Conservation (phyloP, 2,113 vertebrate species). For the Polypterus senegalus region DNA sequence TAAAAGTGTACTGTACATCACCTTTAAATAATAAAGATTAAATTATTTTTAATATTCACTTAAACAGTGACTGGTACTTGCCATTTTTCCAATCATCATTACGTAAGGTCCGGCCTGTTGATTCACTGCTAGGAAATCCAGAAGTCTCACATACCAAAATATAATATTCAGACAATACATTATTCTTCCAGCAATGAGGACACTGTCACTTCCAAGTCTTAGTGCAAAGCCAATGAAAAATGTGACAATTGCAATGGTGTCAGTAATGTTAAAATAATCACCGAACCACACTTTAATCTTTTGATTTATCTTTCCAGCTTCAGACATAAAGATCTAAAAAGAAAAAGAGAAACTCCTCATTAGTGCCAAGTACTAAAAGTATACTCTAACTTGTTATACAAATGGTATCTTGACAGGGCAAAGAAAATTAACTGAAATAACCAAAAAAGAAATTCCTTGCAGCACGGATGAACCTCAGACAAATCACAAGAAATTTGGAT, state of each 20-base stretch:
- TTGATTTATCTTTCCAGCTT: constrained; percentile 92
- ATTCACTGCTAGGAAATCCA: constrained; percentile 93
- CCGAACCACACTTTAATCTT: constrained; percentile 97
- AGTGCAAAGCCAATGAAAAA: constrained; percentile 89
- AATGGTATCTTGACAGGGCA: too few relatives aligned
- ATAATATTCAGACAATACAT: constrained; percentile 96
- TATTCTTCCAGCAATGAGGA: constrained; percentile 71
- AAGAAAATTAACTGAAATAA: too few relatives aligned
- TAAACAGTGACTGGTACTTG: constrained; percentile 41
- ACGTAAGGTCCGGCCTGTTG: constrained; percentile 96
- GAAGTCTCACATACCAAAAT: constrained; percentile 96
- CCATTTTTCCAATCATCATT: constrained; percentile 99
- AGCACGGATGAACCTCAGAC: too few relatives aligned
- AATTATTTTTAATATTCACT: not conserved
- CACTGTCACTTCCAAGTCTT: constrained; percentile 59
- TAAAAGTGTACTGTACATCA: not conserved
- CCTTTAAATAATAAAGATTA: not conserved
- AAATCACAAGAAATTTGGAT: too few relatives aligned
- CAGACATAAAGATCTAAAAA: constrained; percentile 90
- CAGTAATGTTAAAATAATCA: constrained; percentile 91
- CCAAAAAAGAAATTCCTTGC: too few relatives aligned
- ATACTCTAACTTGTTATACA: too few relatives aligned
- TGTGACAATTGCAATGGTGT: constrained; percentile 82
- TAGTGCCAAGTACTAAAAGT: not conserved
- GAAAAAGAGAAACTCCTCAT: constrained; percentile 2